Percentiles rank a stretch among this genome's conserved stretches.
Evolutionary conservation across 2,888 invertebrate genomes (phyloP).

Genomic region (Tuberolachnus salignus): DNA sequence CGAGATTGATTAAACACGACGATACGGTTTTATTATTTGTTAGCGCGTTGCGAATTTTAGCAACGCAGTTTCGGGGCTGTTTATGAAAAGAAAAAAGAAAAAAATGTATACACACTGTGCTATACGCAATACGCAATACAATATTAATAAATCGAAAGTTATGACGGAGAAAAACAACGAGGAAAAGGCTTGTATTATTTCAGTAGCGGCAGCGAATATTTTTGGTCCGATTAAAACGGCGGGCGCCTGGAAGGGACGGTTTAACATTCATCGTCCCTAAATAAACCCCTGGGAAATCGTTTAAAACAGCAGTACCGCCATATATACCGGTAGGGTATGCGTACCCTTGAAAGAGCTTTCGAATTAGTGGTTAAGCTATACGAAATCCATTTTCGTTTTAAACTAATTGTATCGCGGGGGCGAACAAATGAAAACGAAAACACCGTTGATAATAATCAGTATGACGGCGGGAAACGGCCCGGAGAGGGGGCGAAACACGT

Average conservation of each 20-base stretch:
- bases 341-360: conserved; percentile 31
- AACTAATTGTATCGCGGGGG: no score
- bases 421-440: no score
- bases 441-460: conserved; percentile 22
- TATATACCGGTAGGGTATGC: not conserved
- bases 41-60: no score
- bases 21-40: no score
- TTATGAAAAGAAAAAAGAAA: no score
- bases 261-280: conserved; percentile 49
- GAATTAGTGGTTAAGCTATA: conserved; percentile 46
- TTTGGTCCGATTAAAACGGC: conserved; percentile 46
- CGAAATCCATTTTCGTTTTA: conserved; percentile 28
- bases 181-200: no score
- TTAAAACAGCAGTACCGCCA: conserved; percentile 19
- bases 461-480: no score
- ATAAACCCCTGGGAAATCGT: conserved; percentile 52
- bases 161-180: conserved; percentile 28
- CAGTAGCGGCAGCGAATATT: conserved; percentile 32
- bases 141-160: conserved; percentile 20
- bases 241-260: conserved; percentile 40
- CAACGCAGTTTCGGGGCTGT: no score
- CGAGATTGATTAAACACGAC: no score
- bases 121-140: no score
- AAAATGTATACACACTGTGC: no score
- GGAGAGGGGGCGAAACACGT: no score